Percentiles rank a stretch among this genome's conserved stretches.
Evolutionary conservation across 2,113 vertebrate genomes (phyloP).

Genomic region (Pseudorasbora parva): DNA sequence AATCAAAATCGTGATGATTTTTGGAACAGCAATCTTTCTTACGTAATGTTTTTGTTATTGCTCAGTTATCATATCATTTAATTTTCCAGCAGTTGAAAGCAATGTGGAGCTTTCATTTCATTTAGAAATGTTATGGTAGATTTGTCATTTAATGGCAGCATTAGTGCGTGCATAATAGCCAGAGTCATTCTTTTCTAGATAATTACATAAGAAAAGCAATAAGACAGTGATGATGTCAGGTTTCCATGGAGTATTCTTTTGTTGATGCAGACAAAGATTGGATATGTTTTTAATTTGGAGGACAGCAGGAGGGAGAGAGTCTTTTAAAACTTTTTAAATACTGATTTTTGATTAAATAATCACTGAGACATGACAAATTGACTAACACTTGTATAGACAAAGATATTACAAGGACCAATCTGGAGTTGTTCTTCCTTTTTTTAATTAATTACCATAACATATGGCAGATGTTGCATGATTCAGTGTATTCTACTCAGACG

Average conservation of each 20-base stretch:
- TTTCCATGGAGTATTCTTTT: constrained; percentile 50
- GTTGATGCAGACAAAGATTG: constrained; percentile 29
- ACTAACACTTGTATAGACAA: background rate
- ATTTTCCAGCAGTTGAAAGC: background rate
- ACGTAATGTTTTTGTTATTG: background rate
- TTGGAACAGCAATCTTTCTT: background rate
- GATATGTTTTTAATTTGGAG: background rate
- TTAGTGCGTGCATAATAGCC: constrained; percentile 53
- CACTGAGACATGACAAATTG: background rate
- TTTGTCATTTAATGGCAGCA: constrained; percentile 57
- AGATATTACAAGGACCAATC: background rate
- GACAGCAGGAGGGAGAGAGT: background rate
- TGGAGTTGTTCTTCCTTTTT: background rate
- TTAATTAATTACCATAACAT: background rate
- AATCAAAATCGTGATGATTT: background rate
- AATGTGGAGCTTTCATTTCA: constrained; percentile 2
- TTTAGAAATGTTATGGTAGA: constrained; percentile 40
- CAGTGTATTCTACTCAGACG: background rate
- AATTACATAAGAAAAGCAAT: constrained; percentile 53
- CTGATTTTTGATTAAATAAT: background rate
- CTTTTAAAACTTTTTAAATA: background rate
- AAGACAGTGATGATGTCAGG: constrained; percentile 47
- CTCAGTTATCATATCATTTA: background rate
- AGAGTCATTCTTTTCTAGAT: constrained; percentile 39
- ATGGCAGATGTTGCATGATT: background rate